Percentiles rank a stretch among this genome's conserved stretches.
Conservation (phyloP, 2,113 vertebrate genomes). For the Ageneiosus marmoratus region DNA sequence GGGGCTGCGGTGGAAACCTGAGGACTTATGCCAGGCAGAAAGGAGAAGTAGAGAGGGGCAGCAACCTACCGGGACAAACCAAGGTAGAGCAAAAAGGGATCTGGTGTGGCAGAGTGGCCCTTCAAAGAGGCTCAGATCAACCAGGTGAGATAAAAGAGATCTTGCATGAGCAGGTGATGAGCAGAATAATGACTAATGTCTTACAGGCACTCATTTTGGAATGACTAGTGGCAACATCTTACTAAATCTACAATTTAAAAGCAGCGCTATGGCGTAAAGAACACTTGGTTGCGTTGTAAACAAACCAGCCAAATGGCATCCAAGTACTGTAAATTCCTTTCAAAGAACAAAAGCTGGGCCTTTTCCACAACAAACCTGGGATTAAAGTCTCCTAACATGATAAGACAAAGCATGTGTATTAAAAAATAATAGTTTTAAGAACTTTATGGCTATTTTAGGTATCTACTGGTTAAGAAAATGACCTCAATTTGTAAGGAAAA, state of each 20-base stretch:
- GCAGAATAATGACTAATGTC: not conserved
- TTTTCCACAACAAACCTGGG: not conserved
- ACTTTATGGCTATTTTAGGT: slow-evolving; percentile 39
- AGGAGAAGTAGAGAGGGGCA: slow-evolving; percentile 38
- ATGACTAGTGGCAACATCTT: not conserved
- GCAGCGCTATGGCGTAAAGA: not conserved
- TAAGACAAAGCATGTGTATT: not conserved
- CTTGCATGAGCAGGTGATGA: not conserved
- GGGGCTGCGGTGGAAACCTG: slow-evolving; percentile 69
- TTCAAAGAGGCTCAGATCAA: slow-evolving; percentile 38
- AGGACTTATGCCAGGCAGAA: slow-evolving; percentile 65
- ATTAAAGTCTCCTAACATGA: not conserved
- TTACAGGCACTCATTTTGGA: not conserved
- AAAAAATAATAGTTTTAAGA: slow-evolving; percentile 18
- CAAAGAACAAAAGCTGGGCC: slow-evolving; percentile 4
- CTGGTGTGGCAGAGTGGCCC: slow-evolving; percentile 50
- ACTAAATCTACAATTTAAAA: not conserved
- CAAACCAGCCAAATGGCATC: slow-evolving; percentile 34
- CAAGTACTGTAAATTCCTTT: slow-evolving; percentile 42
- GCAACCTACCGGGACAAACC: slow-evolving; percentile 56
- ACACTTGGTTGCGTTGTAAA: slow-evolving; percentile 9
- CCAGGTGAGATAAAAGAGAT: not conserved
- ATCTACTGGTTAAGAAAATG: slow-evolving; percentile 46
- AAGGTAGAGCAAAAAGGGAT: slow-evolving; percentile 27
- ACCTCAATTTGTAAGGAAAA: slow-evolving; percentile 11